Conservation (phyloP, 2,113 vertebrate genomes). For the Poeciliopsis occidentalis region DNA sequence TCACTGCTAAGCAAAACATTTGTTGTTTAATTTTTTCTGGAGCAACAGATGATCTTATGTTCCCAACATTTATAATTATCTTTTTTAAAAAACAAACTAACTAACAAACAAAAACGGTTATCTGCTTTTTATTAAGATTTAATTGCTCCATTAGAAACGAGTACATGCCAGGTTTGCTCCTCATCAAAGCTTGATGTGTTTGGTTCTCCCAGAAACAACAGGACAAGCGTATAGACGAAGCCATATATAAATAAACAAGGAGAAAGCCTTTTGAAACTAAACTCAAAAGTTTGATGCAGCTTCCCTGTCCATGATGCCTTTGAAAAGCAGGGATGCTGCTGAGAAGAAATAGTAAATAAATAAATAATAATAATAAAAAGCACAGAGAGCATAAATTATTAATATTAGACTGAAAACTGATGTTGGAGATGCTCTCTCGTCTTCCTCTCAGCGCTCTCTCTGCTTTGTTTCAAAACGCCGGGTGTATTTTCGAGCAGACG, state of each 20-base stretch:
- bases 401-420: constrained; percentile 83
- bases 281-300: constrained; percentile 78
- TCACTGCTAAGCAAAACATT: not conserved
- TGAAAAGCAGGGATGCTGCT: constrained; percentile 77
- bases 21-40: not conserved
- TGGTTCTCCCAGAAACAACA: constrained; percentile 75
- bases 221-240: constrained; percentile 72
- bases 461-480: constrained; percentile 60
- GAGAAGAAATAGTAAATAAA: constrained; percentile 82
- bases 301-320: constrained; percentile 79
- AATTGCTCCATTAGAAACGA: constrained; percentile 70
- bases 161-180: constrained; percentile 74
- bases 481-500: constrained; percentile 70
- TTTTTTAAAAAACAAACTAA: not conserved
- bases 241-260: constrained; percentile 66
- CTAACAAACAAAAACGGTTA: not conserved
- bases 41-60: constrained; percentile 2
- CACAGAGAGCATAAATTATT: constrained; percentile 84
- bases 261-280: constrained; percentile 80
- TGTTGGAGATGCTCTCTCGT: constrained; percentile 79
- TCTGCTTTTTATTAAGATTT: constrained; percentile 69
- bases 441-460: constrained; percentile 65
- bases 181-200: constrained; percentile 79
- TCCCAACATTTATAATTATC: constrained; percentile 16
- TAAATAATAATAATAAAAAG: constrained; percentile 85